Evolutionary conservation across 2,888 invertebrate species (phyloP), one percentile per base, ranked within the genome.

Genomic region (Thysanoteuthis rhombus): DNA sequence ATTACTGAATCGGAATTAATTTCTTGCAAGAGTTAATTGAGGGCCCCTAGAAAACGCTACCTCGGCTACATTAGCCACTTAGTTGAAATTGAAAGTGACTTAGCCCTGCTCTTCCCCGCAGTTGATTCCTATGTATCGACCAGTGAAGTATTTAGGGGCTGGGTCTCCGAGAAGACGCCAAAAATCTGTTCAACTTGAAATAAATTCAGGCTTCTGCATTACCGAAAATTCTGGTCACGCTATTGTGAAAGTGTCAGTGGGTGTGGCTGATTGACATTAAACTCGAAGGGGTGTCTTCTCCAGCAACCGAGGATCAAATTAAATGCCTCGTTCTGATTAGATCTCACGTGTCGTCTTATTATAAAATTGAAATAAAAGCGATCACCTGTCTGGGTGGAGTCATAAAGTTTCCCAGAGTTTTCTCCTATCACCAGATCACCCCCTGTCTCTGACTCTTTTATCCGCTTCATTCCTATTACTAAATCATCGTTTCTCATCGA

Each of bases 211-310:
- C n/a, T n/a, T n/a, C n/a, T 19, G n/a, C 75, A 12, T 75, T 19
- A 12, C n/a, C 32, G 75, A 75, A 75, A 75, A n/a, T 75, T 75
- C 75, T 75, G 75, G 75, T 75, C 75, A 75, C 75, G 75, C 75
- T 75, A 75, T 75, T 75, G 32, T 75, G n/a, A 75, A n/a, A 75
- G 75, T 75, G 75, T 75, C 75, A 75, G 75, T 75, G n/a, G 75
- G 75, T n/a, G 75, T 75, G 75, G 75, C n/a, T 75, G 75, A 75
- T 75, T 75, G 75, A n/a, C 75, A 75, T n/a, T 75, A 75, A 75
- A n/a, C n/a, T 32, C 22, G 2, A 32, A n/a, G 75, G n/a, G 75
- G 32, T 75, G 75, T 8, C 75, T n/a, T 75, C 75, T 75, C n/a
- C 75, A n/a, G n/a, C 75, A 75, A n/a, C n/a, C 19, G n/a, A n/a